Base-by-base conservation (phyloP, 2,113 vertebrate species). In the Gasterosteus aculeatus region DNA sequence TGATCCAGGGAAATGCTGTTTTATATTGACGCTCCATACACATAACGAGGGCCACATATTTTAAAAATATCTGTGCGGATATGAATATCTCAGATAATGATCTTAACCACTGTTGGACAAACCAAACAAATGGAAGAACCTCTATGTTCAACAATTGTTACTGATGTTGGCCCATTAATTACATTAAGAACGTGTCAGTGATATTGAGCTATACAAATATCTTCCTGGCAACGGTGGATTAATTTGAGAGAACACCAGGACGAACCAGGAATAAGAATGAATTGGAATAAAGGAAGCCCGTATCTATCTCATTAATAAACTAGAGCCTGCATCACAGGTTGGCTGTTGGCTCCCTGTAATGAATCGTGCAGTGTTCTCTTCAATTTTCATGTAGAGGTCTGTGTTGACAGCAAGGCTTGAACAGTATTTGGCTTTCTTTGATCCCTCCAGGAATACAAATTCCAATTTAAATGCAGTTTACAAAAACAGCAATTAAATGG, bases 401-500 rank as follows among this genome's bases (percentile, higher is more conserved):
- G 42, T 59, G 12, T 16, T 58, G 62, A 15, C 58, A 71, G 26
- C n/a, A n/a, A 31, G 22, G 8, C 49, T 68, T 60, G 56, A 35
- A 18, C 22, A 42, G 49, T 47, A 78, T 70, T 75, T 38, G 15
- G 58, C 44, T 14, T 65, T n/a, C 69, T 10, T 65, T 69, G 47
- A 76, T 57, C 4, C n/a, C 8, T 29, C 41, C 35, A 35, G 59
- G 10, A 73, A 69, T 76, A 69, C 0, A 75, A 71, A 57, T 67
- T 67, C 1, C 1, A 26, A 57, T 78, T 56, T 62, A 38, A 71
- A 67, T 67, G 47, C 44, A 59, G 60, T 77, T 77, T 80, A 18
- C 49, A 38, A 68, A 44, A 33, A 64, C 41, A 66, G 46, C 71
- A 75, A 29, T 67, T 76, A 61, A 72, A 19, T 66, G 54, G 75